Conservation (phyloP, 1,140 invertebrate species). For the Globodera rostochiensis region DNA sequence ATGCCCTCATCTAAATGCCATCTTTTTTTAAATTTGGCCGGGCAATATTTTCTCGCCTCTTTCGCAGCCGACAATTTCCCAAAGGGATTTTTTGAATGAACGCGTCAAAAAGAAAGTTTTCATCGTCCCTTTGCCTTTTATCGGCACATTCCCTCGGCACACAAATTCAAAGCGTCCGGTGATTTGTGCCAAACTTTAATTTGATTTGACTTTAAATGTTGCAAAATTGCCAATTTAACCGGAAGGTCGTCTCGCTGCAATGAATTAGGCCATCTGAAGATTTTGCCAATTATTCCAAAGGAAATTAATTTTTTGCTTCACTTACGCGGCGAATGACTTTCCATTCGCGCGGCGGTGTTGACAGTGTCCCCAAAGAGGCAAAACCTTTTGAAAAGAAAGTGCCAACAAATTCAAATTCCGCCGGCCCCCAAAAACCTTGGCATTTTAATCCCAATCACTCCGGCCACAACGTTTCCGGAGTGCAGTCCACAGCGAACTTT, state of each 20-base stretch:
- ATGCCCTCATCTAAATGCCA: constrained; percentile 54
- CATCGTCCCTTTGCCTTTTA: constrained; percentile 65
- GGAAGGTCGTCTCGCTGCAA: constrained; percentile 55
- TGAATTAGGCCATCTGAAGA: constrained; percentile 43
- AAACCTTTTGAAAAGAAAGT: constrained; percentile 66
- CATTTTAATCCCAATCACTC: constrained; percentile 70
- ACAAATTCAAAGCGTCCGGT: constrained; percentile 63
- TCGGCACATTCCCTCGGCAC: constrained; percentile 59
- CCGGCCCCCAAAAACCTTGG: constrained; percentile 62
- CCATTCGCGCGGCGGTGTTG: constrained; percentile 67
- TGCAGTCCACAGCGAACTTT: constrained; percentile 59
- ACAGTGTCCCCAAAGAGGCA: constrained; percentile 79
- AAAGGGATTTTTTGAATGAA: constrained; percentile 60
- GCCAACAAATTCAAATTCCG: neutral
- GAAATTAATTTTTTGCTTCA: neutral
- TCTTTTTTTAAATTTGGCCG: neutral
- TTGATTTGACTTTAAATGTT: neutral
- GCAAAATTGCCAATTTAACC: constrained; percentile 18
- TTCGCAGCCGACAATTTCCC: constrained; percentile 59
- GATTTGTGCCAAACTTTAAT: constrained; percentile 46
- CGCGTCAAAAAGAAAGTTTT: constrained; percentile 56
- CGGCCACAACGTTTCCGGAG: constrained; percentile 66
- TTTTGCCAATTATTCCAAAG: neutral
- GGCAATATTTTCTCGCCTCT: constrained; percentile 36
- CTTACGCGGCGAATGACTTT: constrained; percentile 59